Evolutionary conservation across 2,113 vertebrate genomes (phyloP).

Genomic region (Dasypus novemcinctus): DNA sequence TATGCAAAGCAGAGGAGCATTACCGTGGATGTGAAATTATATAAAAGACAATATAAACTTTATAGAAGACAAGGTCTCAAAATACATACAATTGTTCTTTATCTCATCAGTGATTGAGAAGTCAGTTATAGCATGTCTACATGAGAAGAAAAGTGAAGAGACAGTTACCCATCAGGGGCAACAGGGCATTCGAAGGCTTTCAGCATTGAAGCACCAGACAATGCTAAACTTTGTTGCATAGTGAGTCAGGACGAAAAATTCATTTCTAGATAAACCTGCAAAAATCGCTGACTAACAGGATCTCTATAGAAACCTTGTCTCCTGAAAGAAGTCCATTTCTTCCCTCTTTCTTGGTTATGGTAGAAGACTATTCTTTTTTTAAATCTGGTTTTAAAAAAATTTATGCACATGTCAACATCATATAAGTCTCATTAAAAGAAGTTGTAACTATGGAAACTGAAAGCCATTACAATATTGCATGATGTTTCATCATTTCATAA

Average conservation of each 20-base stretch:
- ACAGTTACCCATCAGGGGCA: background rate
- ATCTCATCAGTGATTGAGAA: background rate
- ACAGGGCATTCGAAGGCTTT: background rate
- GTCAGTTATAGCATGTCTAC: background rate
- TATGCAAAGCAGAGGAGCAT: background rate
- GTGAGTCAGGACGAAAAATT: too few species aligned
- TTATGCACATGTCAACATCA: background rate
- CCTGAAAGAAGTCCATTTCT: background rate
- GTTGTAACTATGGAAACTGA: background rate
- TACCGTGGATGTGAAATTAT: background rate
- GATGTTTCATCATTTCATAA: conserved; percentile 11
- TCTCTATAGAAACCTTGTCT: background rate
- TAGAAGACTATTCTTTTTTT: too few species aligned
- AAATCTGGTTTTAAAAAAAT: background rate
- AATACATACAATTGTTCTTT: background rate
- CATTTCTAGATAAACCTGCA: background rate
- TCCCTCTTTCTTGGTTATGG: background rate
- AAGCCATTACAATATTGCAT: background rate
- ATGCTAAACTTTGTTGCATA: too few species aligned
- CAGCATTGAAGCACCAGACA: background rate
- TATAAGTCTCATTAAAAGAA: background rate
- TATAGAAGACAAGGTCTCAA: too few species aligned
- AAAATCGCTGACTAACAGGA: background rate
- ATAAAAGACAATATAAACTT: background rate
- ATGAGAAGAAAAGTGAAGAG: background rate